Base-by-base conservation (phyloP, 2,113 vertebrate species). In the Phodopus roborovskii region DNA sequence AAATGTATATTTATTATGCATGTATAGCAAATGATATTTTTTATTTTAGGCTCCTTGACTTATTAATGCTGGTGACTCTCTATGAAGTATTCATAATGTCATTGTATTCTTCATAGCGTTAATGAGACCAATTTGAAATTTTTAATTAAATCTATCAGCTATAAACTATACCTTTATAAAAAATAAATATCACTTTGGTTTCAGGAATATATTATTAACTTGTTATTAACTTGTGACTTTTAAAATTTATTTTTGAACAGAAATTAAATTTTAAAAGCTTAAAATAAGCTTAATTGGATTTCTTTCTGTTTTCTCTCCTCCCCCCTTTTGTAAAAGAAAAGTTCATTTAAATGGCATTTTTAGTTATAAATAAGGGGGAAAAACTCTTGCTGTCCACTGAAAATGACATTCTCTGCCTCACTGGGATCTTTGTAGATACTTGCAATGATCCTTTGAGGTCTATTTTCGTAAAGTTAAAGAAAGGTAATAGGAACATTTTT, bases 31-130 rank as follows among this genome's bases (percentile, higher is more conserved):
- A 84, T 45, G 39, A 45, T 64, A 84, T 58, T 64, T 82, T 82
- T 64, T 60, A 92, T 88, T 92, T 92, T 56, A 30, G 78, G 50
- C 90, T 11, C 42, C 68, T 94, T 95, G 81, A 17, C 12, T 87
- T 92, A 87, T 90, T 68, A 90, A 73, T 73, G 73, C 73, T 56
- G 33, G 77, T 5, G 33, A 93, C 10, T 1, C 94, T 96, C 39
- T 66, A 90, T 90, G 87, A 39, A 94, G 2, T 10, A 94, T 19
- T 79, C 39, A 90, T 7, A 78, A 95, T 74, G 86, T 62, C 45
- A 79, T 89, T 17, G 36, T 79, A 19, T 92, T 75, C 4, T 89
- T 83, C 83, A 60, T 74, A 95, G 89, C 17, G 90, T 58, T 78
- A 83, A 83, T 56, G 28, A 79, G 70, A 70, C 42, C 36, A 70